phyloP scores from a whole-genome alignment of 2,888 invertebrate species.

The Chrysotoxum bicinctum region DNA sequence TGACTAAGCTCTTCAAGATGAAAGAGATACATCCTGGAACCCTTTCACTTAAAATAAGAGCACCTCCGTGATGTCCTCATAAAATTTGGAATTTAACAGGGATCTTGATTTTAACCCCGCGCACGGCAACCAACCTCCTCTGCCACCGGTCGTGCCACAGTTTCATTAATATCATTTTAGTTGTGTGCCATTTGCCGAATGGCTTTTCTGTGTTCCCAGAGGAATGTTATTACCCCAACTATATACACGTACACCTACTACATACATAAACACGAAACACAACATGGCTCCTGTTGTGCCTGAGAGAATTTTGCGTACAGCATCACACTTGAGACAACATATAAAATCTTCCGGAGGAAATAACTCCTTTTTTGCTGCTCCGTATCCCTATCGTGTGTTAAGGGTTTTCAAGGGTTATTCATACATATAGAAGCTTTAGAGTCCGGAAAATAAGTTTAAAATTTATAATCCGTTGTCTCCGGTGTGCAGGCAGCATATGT shows the following conservation, averaged over 20 bases:
- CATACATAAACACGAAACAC: neutral
- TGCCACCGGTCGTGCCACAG: conserved; percentile 3
- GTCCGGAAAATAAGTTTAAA: conserved; percentile 36
- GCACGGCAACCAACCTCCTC: too few relatives aligned
- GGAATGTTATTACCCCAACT: conserved; percentile 33
- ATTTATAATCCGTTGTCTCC: conserved; percentile 40
- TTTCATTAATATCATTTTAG: conserved; percentile 37
- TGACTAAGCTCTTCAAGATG: conserved; percentile 9
- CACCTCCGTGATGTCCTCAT: conserved; percentile 4
- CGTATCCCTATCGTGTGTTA: neutral
- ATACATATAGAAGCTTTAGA: neutral
- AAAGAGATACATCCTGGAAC: neutral
- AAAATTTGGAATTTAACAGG: conserved; percentile 16
- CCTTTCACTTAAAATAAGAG: neutral
- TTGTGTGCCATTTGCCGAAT: conserved; percentile 24
- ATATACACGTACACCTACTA: neutral
- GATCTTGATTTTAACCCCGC: conserved; percentile 6
- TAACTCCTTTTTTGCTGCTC: conserved; percentile 2
- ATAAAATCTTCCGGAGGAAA: conserved; percentile 15
- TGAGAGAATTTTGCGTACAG: conserved; percentile 4
- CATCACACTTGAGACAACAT: conserved; percentile 16
- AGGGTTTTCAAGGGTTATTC: neutral
- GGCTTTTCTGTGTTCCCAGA: conserved; percentile 29
- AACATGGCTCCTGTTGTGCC: neutral
- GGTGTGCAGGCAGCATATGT: neutral